phyloP scores from a whole-genome alignment of 2,797 vertebrate species.

The Pangasius sanitwongsei region DNA sequence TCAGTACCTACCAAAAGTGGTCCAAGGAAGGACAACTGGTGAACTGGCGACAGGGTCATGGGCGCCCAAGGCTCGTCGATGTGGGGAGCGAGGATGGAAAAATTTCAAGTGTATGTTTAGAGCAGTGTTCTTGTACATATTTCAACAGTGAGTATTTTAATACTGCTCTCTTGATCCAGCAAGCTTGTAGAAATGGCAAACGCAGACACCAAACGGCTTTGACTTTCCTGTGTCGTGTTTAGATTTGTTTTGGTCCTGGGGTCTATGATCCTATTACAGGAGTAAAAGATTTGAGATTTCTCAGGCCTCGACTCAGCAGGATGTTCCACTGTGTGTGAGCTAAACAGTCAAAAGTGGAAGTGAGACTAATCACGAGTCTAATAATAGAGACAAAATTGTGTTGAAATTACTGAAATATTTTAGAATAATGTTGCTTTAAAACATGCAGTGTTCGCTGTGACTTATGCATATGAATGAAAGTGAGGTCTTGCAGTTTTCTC shows the following conservation, averaged over 20 bases:
- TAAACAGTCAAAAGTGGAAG: conserved; percentile 8
- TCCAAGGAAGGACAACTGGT: too few relatives aligned
- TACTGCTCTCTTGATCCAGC: neutral
- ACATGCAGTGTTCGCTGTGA: neutral
- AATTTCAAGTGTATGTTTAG: neutral
- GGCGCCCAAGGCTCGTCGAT: too few relatives aligned
- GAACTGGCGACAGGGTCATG: too few relatives aligned
- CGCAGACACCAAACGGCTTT: neutral
- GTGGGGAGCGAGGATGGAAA: neutral
- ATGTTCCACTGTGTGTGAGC: conserved; percentile 61
- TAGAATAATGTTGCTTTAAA: neutral
- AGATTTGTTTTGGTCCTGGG: conserved; percentile 30
- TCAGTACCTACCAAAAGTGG: too few relatives aligned
- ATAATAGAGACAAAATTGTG: neutral
- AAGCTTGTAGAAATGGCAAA: neutral
- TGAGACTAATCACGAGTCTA: conserved; percentile 3
- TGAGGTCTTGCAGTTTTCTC: neutral
- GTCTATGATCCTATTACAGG: conserved; percentile 59
- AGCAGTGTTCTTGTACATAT: neutral
- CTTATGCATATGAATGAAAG: neutral
- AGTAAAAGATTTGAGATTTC: conserved; percentile 75
- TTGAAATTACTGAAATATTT: conserved; percentile 7
- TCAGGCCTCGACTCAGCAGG: conserved; percentile 61
- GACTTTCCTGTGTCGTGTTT: conserved; percentile 6
- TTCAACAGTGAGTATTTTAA: neutral